phyloP scores from a whole-genome alignment of 2,797 vertebrate genomes.

The Channallabes apus region DNA sequence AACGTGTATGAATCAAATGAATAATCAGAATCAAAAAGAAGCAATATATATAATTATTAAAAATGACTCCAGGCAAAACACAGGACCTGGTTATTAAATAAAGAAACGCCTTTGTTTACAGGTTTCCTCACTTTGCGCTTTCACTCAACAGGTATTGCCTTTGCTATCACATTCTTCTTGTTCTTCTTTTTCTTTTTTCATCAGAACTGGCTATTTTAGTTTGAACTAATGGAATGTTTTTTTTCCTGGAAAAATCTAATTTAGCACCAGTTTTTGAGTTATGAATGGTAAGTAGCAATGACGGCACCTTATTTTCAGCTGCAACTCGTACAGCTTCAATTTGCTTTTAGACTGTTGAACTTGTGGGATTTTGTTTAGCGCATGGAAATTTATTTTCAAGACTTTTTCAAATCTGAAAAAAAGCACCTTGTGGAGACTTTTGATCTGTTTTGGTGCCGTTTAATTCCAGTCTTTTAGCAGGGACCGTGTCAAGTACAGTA shows the following conservation, averaged over 20 bases:
- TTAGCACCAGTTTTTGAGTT: neutral
- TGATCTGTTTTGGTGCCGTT: neutral
- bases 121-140: neutral
- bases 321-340: neutral
- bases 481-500: neutral
- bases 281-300: conserved; percentile 21
- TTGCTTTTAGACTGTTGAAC: neutral
- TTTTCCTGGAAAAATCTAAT: neutral
- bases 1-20: no score
- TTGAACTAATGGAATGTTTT: neutral
- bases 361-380: neutral
- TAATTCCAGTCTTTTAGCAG: neutral
- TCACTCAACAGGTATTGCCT: neutral
- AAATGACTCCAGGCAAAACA: neutral
- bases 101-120: conserved; percentile 32
- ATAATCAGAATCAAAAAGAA: no score
- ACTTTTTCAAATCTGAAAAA: neutral
- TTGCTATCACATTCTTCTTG: neutral
- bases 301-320: neutral
- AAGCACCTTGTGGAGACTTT: neutral
- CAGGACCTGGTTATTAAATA: neutral
- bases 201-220: neutral
- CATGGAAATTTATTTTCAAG: neutral
- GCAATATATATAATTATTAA: no score
- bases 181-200: neutral